Percentiles rank a stretch among this genome's conserved stretches.
Evolutionary conservation across 2,113 vertebrate species (phyloP).

Genomic region (Copsychus sechellarum): DNA sequence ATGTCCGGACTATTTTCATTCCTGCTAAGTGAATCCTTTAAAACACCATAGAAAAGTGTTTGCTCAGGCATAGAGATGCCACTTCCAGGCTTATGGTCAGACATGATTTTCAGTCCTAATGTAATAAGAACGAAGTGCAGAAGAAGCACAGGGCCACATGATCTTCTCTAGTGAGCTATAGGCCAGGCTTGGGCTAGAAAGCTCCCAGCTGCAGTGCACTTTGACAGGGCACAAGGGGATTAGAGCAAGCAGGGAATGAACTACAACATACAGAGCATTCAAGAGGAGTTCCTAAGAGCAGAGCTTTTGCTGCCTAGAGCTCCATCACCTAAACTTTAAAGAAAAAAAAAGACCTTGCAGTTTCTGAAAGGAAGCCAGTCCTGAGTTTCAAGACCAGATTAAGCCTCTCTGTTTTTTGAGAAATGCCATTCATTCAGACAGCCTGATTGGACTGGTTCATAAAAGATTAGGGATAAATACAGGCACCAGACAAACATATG

Average conservation of each 20-base stretch:
- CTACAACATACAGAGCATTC: neutral
- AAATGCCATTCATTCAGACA: neutral
- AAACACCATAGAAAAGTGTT: neutral
- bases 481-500: neutral
- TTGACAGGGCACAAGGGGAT: neutral
- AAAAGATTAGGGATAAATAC: neutral
- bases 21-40: constrained; percentile 68
- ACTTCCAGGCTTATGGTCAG: neutral
- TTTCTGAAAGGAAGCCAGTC: neutral
- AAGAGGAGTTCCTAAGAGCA: neutral
- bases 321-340: neutral
- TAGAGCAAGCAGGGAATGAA: neutral
- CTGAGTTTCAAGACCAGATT: neutral
- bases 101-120: neutral
- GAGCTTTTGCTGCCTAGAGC: too few relatives aligned
- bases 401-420: neutral
- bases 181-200: neutral
- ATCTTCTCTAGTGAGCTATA: neutral
- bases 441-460: neutral
- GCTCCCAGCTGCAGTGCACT: neutral
- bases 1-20: constrained; percentile 63
- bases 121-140: neutral
- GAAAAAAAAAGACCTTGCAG: neutral
- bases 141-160: neutral
- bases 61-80: neutral